Evolutionary conservation across 1,140 invertebrate species (phyloP), one percentile per base, ranked within the genome.

Genomic region (Drosophila aff.): DNA sequence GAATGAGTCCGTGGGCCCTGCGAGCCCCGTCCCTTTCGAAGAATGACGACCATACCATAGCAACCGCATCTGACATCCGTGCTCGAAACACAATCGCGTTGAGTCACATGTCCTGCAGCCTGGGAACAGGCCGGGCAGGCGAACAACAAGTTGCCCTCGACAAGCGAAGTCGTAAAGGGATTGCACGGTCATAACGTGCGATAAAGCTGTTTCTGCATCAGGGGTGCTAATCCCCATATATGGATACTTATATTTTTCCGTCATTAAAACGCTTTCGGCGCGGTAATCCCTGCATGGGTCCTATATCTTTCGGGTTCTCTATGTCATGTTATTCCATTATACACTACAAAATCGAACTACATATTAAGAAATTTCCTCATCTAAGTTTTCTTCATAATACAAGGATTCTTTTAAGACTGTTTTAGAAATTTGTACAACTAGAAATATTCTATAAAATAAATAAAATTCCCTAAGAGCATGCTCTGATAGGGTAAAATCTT

Each of bases 51-150:
- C 31, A 44, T 61, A 38, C 46, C 31, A 44, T 61, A 13, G 55
- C 58, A 68, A 47, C 52, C 52, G 38, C 65, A 79, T 33, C 62
- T 60, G 58, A 46, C 31, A 49, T 43, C 36, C 44, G n/a, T 65
- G 28, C 73, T 65, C 64, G n/a, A 75, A 76, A 18, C 53, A 59
- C 52, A 71, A 67, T 71, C 52, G 55, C 63, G 44, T 76, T 74
- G 59, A 69, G 60, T 81, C 78, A 81, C 81, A 81, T 83, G 84
- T 61, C 58, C 65, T 62, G 50, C 43, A 69, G 80, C 84, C 84
- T 79, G 77, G 69, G 50, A 47, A 46, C 59, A 15, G n/a, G 16
- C 33, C 52, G 16, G 36, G 36, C 57, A 15, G 15, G 16, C 23
- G 15, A 68, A 71, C 76, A 72, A 63, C 66, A 72, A 79, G 66